Evolutionary conservation across 2,888 invertebrate species (phyloP).

Genomic region (Hypomecis atomaria): DNA sequence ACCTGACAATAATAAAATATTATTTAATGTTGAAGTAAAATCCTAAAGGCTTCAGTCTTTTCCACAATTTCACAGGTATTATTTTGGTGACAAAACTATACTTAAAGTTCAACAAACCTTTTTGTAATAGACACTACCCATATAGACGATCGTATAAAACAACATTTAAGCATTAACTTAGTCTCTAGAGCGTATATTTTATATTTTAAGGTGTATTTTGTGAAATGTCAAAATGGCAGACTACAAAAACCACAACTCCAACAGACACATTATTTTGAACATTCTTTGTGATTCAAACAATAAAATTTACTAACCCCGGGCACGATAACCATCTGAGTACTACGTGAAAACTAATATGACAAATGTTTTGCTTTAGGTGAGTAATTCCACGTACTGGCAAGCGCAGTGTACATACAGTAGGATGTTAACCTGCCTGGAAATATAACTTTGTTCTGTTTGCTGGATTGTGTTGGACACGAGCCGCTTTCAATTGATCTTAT

Average conservation of each 20-base stretch:
- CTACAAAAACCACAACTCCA: conserved; percentile 10
- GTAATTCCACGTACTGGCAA: no score
- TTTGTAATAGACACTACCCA: not conserved
- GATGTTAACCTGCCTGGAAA: no score
- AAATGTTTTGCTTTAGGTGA: not conserved
- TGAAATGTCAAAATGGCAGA: conserved; percentile 16
- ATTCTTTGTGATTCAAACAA: conserved; percentile 23
- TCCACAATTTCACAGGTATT: not conserved
- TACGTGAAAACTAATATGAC: conserved; percentile 13
- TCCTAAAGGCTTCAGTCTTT: no score
- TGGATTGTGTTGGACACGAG: no score
- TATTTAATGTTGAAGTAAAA: no score
- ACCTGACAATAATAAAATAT: no score
- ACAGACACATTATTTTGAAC: conserved; percentile 12
- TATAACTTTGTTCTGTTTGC: no score
- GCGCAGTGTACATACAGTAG: no score
- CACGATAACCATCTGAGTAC: conserved; percentile 7
- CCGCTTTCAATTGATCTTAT: no score
- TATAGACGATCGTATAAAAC: conserved; percentile 4
- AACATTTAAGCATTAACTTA: not conserved
- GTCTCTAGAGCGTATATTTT: conserved; percentile 7
- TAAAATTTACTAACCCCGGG: conserved; percentile 28
- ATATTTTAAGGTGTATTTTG: conserved; percentile 8
- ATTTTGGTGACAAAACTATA: not conserved
- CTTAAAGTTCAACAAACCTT: conserved; percentile 5